Base-by-base conservation (phyloP, 2,797 vertebrate genomes). In the Petrocephalus schoutedeni region DNA sequence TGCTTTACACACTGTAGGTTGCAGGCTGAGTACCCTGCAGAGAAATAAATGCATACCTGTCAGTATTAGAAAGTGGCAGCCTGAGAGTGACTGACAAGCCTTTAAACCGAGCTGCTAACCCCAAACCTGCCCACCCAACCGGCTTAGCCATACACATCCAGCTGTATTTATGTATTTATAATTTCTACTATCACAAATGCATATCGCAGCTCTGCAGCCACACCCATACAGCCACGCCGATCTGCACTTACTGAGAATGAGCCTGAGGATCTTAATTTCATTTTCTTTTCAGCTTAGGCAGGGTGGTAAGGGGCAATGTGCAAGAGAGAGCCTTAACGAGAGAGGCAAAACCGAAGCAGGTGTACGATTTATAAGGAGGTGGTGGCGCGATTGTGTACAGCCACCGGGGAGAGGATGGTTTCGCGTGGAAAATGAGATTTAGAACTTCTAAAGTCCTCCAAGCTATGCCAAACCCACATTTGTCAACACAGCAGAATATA, bases 401-500 rank as follows among this genome's bases (percentile, higher is more conserved):
- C 41, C 36, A 7, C 41, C 0, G 16, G 36, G 16, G 41, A 80
- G 2, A 80, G 19, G 16, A 49, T 49, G 74, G 41, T 80, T 80
- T 80, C 9, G 16, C 36, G 49, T 80, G 74, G 41, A 80, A 80
- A 80, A 80, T 21, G 74, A 80, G 74, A 80, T 2, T 6, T n/a
- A 80, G 74, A 80, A 49, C 74, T 80, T 49, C 2, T 80, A 80
- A 80, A 49, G 41, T 49, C 45, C 74, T 80, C 74, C 16, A 49
- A 10, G n/a, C 45, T 36, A 80, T 45, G 74, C 74, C 49, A 84
- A 84, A 54, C 51, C 82, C 82, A 49, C 53, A 84, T 53, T 84
- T 84, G 82, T 84, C 82, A 84, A 84, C 82, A 84, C 82, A 84
- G 32, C 82, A 54, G 82, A 56, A 80, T 80, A 80, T 80, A 80